Evolutionary conservation across 2,797 vertebrate genomes (phyloP).

Genomic region (Chrysocyon brachyurus): DNA sequence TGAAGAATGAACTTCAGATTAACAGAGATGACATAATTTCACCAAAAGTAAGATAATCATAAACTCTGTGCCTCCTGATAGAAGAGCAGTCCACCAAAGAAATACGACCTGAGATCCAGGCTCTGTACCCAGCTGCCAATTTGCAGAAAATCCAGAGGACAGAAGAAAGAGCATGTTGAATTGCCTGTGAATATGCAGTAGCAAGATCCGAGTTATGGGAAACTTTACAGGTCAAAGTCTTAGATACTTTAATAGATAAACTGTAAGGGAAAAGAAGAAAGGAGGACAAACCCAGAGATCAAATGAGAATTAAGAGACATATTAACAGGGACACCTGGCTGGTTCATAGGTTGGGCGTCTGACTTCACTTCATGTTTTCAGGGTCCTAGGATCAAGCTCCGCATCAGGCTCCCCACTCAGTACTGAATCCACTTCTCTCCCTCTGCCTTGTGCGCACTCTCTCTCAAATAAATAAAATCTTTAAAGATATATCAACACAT

Average conservation of each 20-base stretch:
- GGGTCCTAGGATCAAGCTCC: neutral
- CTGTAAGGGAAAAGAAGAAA: neutral
- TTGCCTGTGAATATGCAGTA: neutral
- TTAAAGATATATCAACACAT: neutral
- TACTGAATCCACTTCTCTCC: neutral
- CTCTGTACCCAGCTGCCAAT: neutral
- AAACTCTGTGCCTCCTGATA: neutral
- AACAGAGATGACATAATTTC: slow-evolving; percentile 11
- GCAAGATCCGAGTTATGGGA: neutral
- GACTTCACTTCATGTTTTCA: neutral
- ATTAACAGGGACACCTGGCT: neutral
- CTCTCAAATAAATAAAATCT: neutral
- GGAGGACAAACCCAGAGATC: neutral
- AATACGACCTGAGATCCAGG: neutral
- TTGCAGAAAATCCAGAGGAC: neutral
- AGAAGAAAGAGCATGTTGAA: neutral
- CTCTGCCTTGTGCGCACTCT: neutral
- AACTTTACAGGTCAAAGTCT: neutral
- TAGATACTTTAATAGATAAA: neutral
- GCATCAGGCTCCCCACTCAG: neutral
- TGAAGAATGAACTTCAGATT: neutral
- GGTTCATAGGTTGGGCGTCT: neutral
- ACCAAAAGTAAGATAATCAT: neutral
- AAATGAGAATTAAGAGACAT: neutral
- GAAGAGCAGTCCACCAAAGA: slow-evolving; percentile 27